Evolutionary conservation across 2,113 vertebrate genomes (phyloP).

Genomic region (Stegostoma tigrinum): DNA sequence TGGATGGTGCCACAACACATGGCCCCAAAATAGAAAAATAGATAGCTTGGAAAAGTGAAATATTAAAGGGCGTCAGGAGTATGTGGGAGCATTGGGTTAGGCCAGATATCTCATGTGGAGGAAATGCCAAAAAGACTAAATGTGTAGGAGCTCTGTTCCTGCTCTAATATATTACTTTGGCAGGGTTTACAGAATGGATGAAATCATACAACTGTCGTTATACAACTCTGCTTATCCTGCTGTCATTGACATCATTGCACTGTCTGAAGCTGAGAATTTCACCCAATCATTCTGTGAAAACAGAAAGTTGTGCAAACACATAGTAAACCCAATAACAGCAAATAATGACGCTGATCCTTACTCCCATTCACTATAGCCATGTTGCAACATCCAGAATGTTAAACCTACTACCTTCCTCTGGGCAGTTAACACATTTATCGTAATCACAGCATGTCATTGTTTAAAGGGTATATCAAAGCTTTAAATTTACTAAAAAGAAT

Average conservation of each 20-base stretch:
- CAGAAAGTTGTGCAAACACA: not conserved
- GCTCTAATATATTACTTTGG: not conserved
- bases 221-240: not conserved
- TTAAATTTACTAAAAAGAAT: not conserved
- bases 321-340: not conserved
- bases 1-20: not conserved
- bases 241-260: not conserved
- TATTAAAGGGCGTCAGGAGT: not conserved
- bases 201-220: not conserved
- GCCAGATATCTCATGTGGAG: not conserved
- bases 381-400: not conserved
- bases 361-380: not conserved
- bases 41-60: not conserved
- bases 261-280: not conserved
- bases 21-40: not conserved
- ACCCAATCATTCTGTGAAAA: not conserved
- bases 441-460: not conserved
- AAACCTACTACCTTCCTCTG: not conserved
- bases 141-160: not conserved
- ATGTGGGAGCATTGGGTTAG: not conserved
- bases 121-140: not conserved
- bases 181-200: not conserved
- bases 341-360: not conserved
- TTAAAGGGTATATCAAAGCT: not conserved
- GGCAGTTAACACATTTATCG: not conserved